These are phyloP conservation scores for Microtus ochrogaster DNA, from an alignment of 2,113 vertebrate species.

Conservation along the genomic window DNA sequence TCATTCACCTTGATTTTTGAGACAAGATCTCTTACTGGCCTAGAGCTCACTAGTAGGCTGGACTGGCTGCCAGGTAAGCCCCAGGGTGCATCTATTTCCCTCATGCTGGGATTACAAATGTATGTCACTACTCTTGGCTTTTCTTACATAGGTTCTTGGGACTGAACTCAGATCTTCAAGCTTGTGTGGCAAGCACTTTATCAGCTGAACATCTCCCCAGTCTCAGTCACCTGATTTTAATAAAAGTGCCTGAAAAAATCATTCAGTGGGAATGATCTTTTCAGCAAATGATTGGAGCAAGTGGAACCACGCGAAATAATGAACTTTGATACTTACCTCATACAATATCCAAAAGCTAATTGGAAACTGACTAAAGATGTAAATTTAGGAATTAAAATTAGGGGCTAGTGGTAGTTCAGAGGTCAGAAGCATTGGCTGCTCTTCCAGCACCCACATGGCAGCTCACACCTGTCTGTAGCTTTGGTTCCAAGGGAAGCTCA, in stretches of 20 bases:
- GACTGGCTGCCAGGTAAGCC: not conserved
- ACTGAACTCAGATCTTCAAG: not conserved
- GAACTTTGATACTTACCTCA: not conserved
- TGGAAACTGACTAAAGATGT: not conserved
- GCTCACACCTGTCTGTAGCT: not conserved
- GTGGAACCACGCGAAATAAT: not conserved
- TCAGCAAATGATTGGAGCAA: not conserved
- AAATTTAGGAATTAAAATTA: constrained; percentile 17
- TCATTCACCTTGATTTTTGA: not conserved
- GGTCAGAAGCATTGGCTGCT: not conserved
- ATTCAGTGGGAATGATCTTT: not conserved
- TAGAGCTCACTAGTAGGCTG: not conserved
- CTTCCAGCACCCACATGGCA: not conserved
- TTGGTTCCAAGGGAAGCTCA: not conserved
- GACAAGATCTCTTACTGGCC: not conserved
- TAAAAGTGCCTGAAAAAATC: not conserved
- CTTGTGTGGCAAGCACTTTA: not conserved
- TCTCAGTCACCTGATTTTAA: not conserved
- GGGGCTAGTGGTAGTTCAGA: not conserved
- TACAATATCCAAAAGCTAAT: not conserved
- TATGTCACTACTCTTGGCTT: not conserved
- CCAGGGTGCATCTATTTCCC: not conserved
- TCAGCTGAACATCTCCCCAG: not conserved
- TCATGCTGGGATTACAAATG: not conserved
- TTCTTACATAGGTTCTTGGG: not conserved